Evolutionary conservation across 2,888 invertebrate species (phyloP).

Genomic region (Dynastes hyllus): DNA sequence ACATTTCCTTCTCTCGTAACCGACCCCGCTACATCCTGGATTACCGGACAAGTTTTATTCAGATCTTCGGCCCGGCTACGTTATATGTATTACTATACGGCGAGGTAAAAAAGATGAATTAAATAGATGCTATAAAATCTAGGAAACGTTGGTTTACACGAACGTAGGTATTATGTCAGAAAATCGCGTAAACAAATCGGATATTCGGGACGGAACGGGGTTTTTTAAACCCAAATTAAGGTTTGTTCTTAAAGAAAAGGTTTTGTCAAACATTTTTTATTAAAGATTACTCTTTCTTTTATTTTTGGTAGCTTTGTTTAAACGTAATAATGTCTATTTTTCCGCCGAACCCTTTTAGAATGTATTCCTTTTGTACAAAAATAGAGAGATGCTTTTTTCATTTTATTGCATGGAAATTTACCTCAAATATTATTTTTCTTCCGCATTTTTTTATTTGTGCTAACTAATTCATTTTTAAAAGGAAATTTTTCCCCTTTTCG

Average conservation of each 20-base stretch:
- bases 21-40: not conserved
- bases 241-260: slow-evolving; percentile 13
- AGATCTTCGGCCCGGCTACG: not conserved
- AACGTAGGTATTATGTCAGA: slow-evolving; percentile 35
- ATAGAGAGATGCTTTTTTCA: too few relatives aligned
- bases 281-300: not conserved
- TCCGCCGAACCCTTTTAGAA: not conserved
- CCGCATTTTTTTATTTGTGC: too few relatives aligned
- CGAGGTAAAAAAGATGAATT: slow-evolving; percentile 32
- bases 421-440: too few relatives aligned
- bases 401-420: too few relatives aligned
- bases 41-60: slow-evolving; percentile 14
- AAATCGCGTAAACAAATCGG: slow-evolving; percentile 25
- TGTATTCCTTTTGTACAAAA: not conserved
- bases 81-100: slow-evolving; percentile 1
- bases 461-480: too few relatives aligned
- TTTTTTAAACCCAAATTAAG: slow-evolving; percentile 10
- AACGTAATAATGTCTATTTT: not conserved
- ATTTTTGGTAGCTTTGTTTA: not conserved
- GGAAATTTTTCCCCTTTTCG: slow-evolving; percentile 56
- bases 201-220: slow-evolving; percentile 20
- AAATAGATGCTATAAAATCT: slow-evolving; percentile 16
- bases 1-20: slow-evolving; percentile 24
- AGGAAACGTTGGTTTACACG: not conserved
- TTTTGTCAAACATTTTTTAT: slow-evolving; percentile 33